Conservation (phyloP, 2,888 invertebrate species). For the Harpagoxenus sublaevis region DNA sequence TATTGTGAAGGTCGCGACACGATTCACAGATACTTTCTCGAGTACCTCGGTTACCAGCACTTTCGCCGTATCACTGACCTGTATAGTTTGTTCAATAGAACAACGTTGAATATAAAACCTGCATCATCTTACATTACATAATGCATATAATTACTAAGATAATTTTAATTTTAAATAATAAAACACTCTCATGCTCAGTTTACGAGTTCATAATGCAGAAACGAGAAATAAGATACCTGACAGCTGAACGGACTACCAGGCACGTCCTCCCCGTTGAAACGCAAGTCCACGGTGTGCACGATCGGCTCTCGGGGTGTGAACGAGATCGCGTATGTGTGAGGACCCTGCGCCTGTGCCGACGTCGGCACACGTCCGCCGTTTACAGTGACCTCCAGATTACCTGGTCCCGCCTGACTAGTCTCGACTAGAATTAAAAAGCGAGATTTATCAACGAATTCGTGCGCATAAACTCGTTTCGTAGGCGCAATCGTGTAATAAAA, state of each 20-base stretch:
- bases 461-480: neutral
- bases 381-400: constrained; percentile 99
- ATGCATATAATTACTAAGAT: neutral
- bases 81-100: constrained; percentile 34
- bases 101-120: neutral
- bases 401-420: constrained; percentile 99
- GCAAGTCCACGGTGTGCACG: constrained; percentile 96
- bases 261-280: constrained; percentile 98
- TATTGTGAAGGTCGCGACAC: constrained; percentile 94
- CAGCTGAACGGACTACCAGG: constrained; percentile 90
- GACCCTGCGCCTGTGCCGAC: constrained; percentile 98
- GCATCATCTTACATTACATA: neutral
- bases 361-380: constrained; percentile 99
- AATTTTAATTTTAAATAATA: constrained; percentile 23
- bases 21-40: constrained; percentile 96
- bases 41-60: constrained; percentile 93
- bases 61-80: constrained; percentile 85
- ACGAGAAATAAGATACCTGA: constrained; percentile 82
- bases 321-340: constrained; percentile 98
- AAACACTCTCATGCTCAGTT: neutral
- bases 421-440: constrained; percentile 90
- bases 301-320: constrained; percentile 97
- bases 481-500: neutral
- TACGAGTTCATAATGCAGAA: neutral
- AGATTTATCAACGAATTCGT: neutral